These are phyloP conservation scores for Leucophora obtusa DNA, from an alignment of 2,888 invertebrate species.

Conservation along the genomic window DNA sequence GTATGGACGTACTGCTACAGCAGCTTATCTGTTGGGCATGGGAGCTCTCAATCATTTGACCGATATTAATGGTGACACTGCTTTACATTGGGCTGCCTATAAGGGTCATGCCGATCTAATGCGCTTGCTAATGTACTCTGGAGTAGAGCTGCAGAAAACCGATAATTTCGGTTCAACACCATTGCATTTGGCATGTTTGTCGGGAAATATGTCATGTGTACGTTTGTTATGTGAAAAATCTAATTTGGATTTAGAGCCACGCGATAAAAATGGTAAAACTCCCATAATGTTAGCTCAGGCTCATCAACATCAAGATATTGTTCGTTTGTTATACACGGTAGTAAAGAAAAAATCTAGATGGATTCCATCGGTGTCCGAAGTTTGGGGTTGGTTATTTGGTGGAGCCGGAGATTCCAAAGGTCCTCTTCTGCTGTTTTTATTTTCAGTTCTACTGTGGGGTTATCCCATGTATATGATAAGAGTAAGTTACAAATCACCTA, in stretches of 20 bases:
- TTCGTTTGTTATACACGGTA: conserved; percentile 88
- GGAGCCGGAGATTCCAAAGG: conserved; percentile 95
- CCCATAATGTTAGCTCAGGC: conserved; percentile 93
- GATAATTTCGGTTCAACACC: conserved; percentile 96
- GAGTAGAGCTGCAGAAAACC: conserved; percentile 91
- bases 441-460: conserved; percentile 92
- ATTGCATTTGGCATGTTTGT: conserved; percentile 92
- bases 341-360: conserved; percentile 90
- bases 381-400: conserved; percentile 93
- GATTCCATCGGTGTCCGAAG: conserved; percentile 92
- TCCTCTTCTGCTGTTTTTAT: conserved; percentile 90
- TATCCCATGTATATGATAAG: conserved; percentile 95
- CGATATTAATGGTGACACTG: conserved; percentile 95
- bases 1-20: conserved; percentile 94
- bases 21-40: conserved; percentile 93
- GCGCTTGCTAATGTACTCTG: conserved; percentile 92
- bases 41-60: conserved; percentile 91
- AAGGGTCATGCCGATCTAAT: conserved; percentile 93
- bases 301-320: conserved; percentile 91
- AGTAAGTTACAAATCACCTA: conserved; percentile 78
- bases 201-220: conserved; percentile 92
- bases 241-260: conserved; percentile 90
- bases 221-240: conserved; percentile 94
- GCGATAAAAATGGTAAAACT: conserved; percentile 95
- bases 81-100: conserved; percentile 96